A percentile compares a stretch with the other conserved stretches of the same genome.
phyloP scores from a whole-genome alignment of 2,888 invertebrate species.

The Thelaira solivaga region DNA sequence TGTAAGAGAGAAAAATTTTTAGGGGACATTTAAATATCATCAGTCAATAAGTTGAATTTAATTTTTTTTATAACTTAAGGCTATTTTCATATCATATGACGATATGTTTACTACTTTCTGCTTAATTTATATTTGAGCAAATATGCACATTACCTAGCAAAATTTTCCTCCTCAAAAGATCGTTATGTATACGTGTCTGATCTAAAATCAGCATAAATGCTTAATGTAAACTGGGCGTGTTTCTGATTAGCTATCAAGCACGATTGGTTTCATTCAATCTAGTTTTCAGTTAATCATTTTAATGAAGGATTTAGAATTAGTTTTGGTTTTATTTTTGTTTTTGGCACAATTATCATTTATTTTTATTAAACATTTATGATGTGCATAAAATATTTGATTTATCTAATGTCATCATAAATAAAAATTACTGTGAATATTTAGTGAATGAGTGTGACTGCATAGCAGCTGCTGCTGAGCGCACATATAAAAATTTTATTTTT shows the following conservation, averaged over 20 bases:
- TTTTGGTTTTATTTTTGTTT: background rate
- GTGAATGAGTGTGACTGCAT: background rate
- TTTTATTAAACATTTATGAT: slow-evolving; percentile 4
- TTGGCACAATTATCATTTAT: slow-evolving; percentile 32
- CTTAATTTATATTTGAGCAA: too few relatives aligned
- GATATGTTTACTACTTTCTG: too few relatives aligned
- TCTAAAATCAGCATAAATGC: background rate
- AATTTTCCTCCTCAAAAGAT: too few relatives aligned
- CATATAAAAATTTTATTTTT: too few relatives aligned
- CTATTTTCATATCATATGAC: too few relatives aligned
- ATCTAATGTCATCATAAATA: slow-evolving; percentile 12
- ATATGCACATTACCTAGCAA: too few relatives aligned
- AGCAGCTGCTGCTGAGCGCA: too few relatives aligned
- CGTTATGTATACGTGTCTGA: too few relatives aligned
- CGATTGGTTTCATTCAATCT: slow-evolving; percentile 14
- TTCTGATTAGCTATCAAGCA: slow-evolving; percentile 41
- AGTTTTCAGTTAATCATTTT: slow-evolving; percentile 9
- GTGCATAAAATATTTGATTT: slow-evolving; percentile 25
- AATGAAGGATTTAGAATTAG: slow-evolving; percentile 35
- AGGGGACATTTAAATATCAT: too few relatives aligned
- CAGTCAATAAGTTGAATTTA: too few relatives aligned
- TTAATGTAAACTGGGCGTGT: slow-evolving; percentile 29
- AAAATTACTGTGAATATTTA: background rate
- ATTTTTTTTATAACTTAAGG: too few relatives aligned
- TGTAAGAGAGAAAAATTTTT: too few relatives aligned